Percentiles rank a stretch among this genome's conserved stretches.
Conservation (phyloP, 2,113 vertebrate species). For the Tupaia chinensis region DNA sequence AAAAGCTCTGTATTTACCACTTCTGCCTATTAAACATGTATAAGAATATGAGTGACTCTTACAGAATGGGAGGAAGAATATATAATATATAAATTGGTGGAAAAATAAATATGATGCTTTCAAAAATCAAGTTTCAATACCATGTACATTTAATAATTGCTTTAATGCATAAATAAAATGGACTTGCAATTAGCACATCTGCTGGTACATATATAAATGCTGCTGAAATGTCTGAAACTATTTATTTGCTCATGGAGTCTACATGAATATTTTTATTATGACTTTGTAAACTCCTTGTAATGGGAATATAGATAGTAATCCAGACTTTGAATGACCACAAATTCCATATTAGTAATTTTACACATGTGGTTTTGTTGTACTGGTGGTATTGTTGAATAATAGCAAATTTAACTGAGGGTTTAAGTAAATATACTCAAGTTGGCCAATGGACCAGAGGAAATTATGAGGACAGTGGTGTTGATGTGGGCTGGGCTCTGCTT, state of each 20-base stretch:
- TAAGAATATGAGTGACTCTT: not conserved
- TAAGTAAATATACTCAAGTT: not conserved
- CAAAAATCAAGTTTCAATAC: not conserved
- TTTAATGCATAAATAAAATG: not conserved
- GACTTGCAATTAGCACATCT: not conserved
- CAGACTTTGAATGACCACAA: not conserved
- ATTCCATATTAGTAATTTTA: not conserved
- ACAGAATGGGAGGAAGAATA: not conserved
- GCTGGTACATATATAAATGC: not conserved
- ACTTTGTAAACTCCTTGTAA: not conserved
- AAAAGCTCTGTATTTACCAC: not conserved
- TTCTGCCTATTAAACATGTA: not conserved
- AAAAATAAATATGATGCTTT: not conserved
- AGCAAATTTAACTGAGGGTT: not conserved
- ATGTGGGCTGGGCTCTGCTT: fast-evolving
- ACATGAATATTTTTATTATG: not conserved
- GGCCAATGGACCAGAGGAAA: not conserved
- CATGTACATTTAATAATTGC: not conserved
- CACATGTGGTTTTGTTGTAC: not conserved
- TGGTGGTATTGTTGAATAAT: not conserved
- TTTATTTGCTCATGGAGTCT: not conserved
- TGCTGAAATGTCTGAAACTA: not conserved
- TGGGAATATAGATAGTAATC: not conserved
- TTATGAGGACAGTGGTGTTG: not conserved
- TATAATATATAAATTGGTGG: not conserved